Conservation (phyloP, 2,888 invertebrate genomes). For the Chaetogeoica ovagalla region DNA sequence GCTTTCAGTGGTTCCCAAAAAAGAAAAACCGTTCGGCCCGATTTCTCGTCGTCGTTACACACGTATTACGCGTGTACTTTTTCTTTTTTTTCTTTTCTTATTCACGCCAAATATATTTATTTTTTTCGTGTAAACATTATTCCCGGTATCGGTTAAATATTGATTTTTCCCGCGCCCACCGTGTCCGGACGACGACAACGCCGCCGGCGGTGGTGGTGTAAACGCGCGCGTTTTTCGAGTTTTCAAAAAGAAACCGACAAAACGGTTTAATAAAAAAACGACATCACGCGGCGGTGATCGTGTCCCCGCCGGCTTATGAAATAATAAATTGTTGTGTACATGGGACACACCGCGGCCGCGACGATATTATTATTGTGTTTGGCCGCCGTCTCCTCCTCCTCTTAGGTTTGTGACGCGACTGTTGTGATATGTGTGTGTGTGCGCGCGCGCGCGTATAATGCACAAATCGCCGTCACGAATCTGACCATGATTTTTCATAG, state of each 20-base stretch:
- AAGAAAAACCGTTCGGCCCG: constrained; percentile 4
- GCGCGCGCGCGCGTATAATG: neutral
- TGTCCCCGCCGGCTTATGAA: neutral
- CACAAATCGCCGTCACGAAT: constrained; percentile 4
- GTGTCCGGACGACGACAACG: neutral
- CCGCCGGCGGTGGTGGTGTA: neutral
- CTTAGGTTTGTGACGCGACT: neutral
- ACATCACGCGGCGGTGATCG: neutral
- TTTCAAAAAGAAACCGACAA: too few relatives aligned
- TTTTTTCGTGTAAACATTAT: constrained; percentile 13
- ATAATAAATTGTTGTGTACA: neutral
- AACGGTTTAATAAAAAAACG: neutral
- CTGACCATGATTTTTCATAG: constrained; percentile 25
- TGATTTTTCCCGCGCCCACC: constrained; percentile 39
- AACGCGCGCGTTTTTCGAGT: neutral
- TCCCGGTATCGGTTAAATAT: constrained; percentile 42
- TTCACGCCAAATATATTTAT: neutral
- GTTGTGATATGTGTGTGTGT: too few relatives aligned
- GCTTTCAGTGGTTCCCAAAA: constrained; percentile 37
- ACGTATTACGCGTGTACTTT: too few relatives aligned
- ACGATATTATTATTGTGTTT: too few relatives aligned
- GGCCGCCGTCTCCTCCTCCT: neutral
- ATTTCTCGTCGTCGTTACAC: neutral
- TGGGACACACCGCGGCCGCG: neutral
- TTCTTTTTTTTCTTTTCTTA: constrained; percentile 1